phyloP scores from a whole-genome alignment of 1,140 invertebrate species.

The Zophobas atratus region DNA sequence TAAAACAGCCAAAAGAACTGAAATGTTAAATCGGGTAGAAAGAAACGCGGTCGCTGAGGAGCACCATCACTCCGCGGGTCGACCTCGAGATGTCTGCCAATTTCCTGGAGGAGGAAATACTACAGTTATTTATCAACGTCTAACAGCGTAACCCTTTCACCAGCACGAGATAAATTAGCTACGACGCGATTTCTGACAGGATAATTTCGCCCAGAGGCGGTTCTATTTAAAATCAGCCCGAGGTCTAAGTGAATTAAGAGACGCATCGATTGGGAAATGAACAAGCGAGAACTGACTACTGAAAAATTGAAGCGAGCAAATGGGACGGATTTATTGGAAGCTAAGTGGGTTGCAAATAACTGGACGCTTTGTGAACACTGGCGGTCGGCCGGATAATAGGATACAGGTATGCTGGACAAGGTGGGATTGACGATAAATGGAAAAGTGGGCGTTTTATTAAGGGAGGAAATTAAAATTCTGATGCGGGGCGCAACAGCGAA shows the following conservation, averaged over 20 bases:
- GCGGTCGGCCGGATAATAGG: not conserved
- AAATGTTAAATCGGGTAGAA: too few relatives aligned
- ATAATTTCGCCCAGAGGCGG: constrained; percentile 6
- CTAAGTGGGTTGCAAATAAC: constrained; percentile 1
- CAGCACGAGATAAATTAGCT: constrained; percentile 16
- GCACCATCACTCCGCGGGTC: constrained; percentile 80
- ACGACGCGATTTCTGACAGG: constrained; percentile 31
- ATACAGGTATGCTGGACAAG: not conserved
- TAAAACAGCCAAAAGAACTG: too few relatives aligned
- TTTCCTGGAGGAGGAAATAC: constrained; percentile 67
- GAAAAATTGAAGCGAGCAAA: not conserved
- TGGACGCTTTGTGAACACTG: not conserved
- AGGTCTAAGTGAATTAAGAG: constrained; percentile 18
- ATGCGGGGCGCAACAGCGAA: too few relatives aligned
- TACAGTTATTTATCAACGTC: constrained; percentile 14
- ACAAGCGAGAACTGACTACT: not conserved
- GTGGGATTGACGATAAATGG: too few relatives aligned
- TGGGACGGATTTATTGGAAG: constrained; percentile 7
- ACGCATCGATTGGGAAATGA: constrained; percentile 10
- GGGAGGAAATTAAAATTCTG: too few relatives aligned
- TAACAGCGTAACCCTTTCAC: constrained; percentile 13
- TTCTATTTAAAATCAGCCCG: constrained; percentile 15
- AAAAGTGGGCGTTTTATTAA: too few relatives aligned
- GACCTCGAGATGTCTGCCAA: constrained; percentile 75
- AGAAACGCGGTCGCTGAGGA: constrained; percentile 78